Evolutionary conservation across 2,797 vertebrate species (phyloP).

Genomic region (Alectoris magna): DNA sequence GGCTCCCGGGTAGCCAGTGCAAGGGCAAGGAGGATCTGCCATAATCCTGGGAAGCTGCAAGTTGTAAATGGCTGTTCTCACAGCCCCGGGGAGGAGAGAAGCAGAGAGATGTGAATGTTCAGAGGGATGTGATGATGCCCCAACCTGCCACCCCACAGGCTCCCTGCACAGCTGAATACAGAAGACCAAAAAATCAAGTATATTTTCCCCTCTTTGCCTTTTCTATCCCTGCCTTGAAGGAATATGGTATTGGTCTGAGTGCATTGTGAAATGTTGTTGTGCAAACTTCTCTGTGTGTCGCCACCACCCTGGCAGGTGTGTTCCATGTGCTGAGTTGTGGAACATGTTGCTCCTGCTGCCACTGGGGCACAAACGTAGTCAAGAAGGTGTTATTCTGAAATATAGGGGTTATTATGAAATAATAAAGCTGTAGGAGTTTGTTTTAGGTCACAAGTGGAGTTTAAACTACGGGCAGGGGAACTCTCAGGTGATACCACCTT

Average conservation of each 20-base stretch:
- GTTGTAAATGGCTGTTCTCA: background rate
- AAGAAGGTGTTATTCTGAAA: background rate
- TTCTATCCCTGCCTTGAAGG: background rate
- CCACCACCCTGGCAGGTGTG: background rate
- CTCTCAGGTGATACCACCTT: background rate
- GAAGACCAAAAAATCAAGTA: background rate
- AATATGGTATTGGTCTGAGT: background rate
- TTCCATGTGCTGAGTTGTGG: background rate
- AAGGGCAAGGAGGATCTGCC: background rate
- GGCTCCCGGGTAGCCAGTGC: background rate
- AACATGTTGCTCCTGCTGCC: background rate
- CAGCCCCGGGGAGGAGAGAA: background rate
- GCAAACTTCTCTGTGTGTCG: background rate
- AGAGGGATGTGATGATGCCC: background rate
- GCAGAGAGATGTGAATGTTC: background rate
- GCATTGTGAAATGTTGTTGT: background rate
- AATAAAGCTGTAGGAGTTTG: background rate
- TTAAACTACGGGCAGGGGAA: background rate
- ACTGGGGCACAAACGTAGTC: background rate
- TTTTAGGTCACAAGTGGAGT: background rate
- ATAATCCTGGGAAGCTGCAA: background rate
- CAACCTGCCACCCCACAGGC: background rate
- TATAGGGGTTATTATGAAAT: background rate
- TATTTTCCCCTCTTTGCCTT: background rate
- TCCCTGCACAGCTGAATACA: fast-evolving